These are phyloP conservation scores for Seriola aureovittata DNA, from an alignment of 2,113 vertebrate species.

Conservation along the genomic window DNA sequence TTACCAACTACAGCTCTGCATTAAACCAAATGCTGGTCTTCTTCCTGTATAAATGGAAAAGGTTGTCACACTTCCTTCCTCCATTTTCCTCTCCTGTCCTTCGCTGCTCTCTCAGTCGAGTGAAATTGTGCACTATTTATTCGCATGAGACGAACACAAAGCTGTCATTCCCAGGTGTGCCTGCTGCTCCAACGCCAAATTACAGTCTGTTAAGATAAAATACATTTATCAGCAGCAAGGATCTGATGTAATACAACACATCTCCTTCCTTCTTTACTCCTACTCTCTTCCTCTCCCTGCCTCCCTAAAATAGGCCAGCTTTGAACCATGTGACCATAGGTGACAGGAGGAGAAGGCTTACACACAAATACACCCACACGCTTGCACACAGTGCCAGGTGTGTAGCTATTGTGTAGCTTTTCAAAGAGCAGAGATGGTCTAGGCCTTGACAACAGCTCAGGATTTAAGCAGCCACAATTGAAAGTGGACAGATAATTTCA, in stretches of 20 bases:
- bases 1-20: slow-evolving; percentile 20
- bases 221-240: slow-evolving; percentile 14
- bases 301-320: slow-evolving; percentile 78
- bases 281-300: slow-evolving; percentile 46
- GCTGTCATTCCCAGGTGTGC: slow-evolving; percentile 13
- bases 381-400: slow-evolving; percentile 52
- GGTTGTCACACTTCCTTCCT: slow-evolving; percentile 7
- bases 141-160: neutral
- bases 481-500: neutral
- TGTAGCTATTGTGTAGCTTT: slow-evolving; percentile 38
- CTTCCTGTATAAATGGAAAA: slow-evolving; percentile 3
- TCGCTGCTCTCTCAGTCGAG: neutral
- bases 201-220: slow-evolving; percentile 29
- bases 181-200: slow-evolving; percentile 17
- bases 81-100: neutral
- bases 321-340: slow-evolving; percentile 78
- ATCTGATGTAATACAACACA: slow-evolving; percentile 57
- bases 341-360: slow-evolving; percentile 70
- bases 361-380: slow-evolving; percentile 35
- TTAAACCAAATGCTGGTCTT: neutral
- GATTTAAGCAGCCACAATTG: slow-evolving; percentile 1
- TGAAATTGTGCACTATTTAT: neutral
- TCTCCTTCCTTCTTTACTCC: slow-evolving; percentile 46
- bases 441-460: neutral
- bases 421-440: slow-evolving; percentile 2